Base-by-base conservation (phyloP, 1,140 invertebrate genomes). In the Drosophila funebris region DNA sequence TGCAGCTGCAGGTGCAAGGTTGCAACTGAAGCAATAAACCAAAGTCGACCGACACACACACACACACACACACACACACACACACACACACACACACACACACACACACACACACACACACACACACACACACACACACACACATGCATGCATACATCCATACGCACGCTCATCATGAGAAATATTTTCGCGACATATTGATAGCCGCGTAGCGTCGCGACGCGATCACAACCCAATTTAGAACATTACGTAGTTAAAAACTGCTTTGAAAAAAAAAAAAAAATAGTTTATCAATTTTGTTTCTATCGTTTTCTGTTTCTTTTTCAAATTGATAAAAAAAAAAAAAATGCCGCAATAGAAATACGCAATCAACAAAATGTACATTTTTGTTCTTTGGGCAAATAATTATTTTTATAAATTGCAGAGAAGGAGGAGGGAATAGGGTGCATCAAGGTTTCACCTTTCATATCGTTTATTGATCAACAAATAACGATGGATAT, bases 181-280 rank as follows among this genome's bases (percentile, higher is more conserved):
- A 61, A 41, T 57, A n/a, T 48, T 29, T 52, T 46, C 13, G 62
- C 18, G 22, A 20, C 63, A 22, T 20, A 11, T 44, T 52, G 53
- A 62, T 56, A 64, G 33, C 5, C 14, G 37, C 46, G 24, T 18
- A 4, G n/a, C 29, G 36, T 14, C 24, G 52, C 37, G 46, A 75
- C 24, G 52, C 37, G 46, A 75, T 83, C 75, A 72, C 43, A 62
- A 33, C 72, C 71, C 50, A 84, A 83, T 58, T 76, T 83, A 83
- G 80, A 82, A 84, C 75, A 83, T 83, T 83, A 83, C 79, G 79
- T 79, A 54, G 46, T 31, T 29, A 33, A 31, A 29, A 58, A 68
- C 43, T 63, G 64, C 73, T 48, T 39, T 73, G 33, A 66, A 63
- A 73, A 58, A 36, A 66, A 63, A 73, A 58, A 36, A 36, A 5